A percentile compares a stretch with the other conserved stretches of the same genome.
These are phyloP conservation scores for Rissa tridactyla DNA, from an alignment of 2,113 vertebrate genomes.

Conservation along the genomic window DNA sequence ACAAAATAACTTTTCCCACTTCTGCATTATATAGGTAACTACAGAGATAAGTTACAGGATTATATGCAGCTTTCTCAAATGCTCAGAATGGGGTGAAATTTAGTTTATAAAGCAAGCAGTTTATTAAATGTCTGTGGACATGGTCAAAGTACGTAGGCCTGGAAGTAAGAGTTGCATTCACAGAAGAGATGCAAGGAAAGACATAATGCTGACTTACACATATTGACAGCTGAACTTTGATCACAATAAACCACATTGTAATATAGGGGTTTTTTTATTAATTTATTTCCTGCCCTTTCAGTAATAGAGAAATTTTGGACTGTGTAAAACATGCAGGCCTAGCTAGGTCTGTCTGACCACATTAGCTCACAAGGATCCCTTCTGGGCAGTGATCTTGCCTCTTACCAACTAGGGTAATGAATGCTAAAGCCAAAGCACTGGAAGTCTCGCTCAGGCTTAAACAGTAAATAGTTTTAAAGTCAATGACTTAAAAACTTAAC, in stretches of 20 bases:
- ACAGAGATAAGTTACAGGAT: neutral
- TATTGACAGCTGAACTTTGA: neutral
- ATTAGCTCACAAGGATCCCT: neutral
- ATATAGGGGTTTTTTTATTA: neutral
- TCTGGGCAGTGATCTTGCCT: neutral
- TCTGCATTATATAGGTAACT: neutral
- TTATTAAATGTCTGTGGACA: neutral
- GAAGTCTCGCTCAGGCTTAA: neutral
- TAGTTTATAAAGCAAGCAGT: neutral
- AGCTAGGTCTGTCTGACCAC: neutral
- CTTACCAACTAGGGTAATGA: neutral
- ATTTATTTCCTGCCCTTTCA: neutral
- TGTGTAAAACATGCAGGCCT: neutral
- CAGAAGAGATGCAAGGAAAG: neutral
- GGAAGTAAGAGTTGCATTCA: neutral
- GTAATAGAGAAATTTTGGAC: neutral
- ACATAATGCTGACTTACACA: neutral
- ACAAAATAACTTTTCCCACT: neutral
- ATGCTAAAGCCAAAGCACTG: neutral
- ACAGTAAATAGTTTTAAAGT: neutral
- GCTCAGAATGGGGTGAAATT: neutral
- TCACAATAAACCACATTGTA: neutral
- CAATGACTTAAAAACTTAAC: neutral
- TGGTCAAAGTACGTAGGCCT: neutral
- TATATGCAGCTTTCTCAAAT: neutral